Evolutionary conservation across 2,113 vertebrate genomes (phyloP).

Genomic region (Paratilapia polleni): DNA sequence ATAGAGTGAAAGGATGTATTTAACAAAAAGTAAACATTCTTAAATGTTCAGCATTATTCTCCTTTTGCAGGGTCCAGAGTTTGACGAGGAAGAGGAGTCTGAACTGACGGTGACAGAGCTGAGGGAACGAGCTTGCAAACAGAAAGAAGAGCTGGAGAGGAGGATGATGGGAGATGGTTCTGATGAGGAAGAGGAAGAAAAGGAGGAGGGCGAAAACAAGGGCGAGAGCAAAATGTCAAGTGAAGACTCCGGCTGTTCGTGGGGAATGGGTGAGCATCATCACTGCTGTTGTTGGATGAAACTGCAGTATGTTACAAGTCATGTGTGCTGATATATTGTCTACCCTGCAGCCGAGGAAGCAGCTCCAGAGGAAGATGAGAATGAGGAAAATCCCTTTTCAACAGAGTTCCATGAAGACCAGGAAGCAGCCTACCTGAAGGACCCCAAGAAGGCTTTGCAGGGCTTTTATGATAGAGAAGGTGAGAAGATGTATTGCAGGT

Average conservation of each 20-base stretch:
- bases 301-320: background rate
- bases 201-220: slow-evolving; percentile 57
- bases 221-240: slow-evolving; percentile 63
- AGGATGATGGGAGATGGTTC: slow-evolving; percentile 93
- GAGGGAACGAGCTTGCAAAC: slow-evolving; percentile 86
- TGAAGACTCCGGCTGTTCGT: slow-evolving; percentile 87
- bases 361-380: slow-evolving; percentile 88
- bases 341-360: slow-evolving; percentile 86
- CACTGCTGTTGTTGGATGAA: background rate
- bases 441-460: slow-evolving; percentile 96
- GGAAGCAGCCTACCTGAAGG: slow-evolving; percentile 95
- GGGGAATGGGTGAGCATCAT: slow-evolving; percentile 91
- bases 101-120: slow-evolving; percentile 92
- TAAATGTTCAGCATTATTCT: background rate
- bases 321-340: background rate
- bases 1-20: background rate
- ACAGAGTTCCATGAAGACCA: slow-evolving; percentile 94
- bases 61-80: slow-evolving; percentile 88
- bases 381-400: slow-evolving; percentile 97
- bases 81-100: slow-evolving; percentile 92
- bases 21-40: background rate
- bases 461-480: slow-evolving; percentile 99
- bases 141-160: slow-evolving; percentile 87
- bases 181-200: slow-evolving; percentile 82
- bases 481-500: slow-evolving; percentile 39